Base-by-base conservation (phyloP, 2,888 invertebrate genomes). In the Leptopterna dolabrata region DNA sequence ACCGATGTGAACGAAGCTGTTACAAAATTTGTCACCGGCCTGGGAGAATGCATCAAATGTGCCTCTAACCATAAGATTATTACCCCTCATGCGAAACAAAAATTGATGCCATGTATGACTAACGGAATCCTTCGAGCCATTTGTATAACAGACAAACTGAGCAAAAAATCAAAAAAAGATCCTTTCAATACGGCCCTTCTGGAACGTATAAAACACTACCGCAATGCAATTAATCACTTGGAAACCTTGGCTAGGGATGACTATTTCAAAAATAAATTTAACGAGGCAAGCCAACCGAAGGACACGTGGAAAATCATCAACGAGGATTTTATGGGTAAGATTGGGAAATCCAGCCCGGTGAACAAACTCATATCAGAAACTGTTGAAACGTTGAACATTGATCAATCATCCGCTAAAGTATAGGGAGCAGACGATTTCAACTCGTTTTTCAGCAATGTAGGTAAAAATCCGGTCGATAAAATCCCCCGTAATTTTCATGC, bases 401-500 rank as follows among this genome's bases (percentile, higher is more conserved):
- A 80, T 29, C 24, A 11, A 1, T 4, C 27, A 47, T 4, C 51
- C 6, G 80, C 80, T 29, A 80, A 80, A 27, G 13, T 7, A 9
- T 11, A 80, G 45, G 47, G 47, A 2, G 81, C 81, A 11, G 51
- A 81, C 27, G 51, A 81, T 19, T 27, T 51, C 24, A 81, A 81
- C 19, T 45, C 29, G 29, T 81, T 51, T 29, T 81, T 81, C 24
- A 51, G 81, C 24, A 81, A 51, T n/a, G 80, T 80, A 11, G 51
- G 45, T 11, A 80, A 47, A 80, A n/a, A 14, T 9, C 47, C 24
- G 16, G 80, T 80, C 13, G 51, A 45, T 43, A 2, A 80, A n/a
- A 19, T 76, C 76, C 76, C 19, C 41, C 16, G 76, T 14, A 71
- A 2, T 24, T 24, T 9, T 27, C 9, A 29, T 7, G 3, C 71